Conservation (phyloP, 2,797 vertebrate genomes). For the Enteromius trimaculatus region DNA sequence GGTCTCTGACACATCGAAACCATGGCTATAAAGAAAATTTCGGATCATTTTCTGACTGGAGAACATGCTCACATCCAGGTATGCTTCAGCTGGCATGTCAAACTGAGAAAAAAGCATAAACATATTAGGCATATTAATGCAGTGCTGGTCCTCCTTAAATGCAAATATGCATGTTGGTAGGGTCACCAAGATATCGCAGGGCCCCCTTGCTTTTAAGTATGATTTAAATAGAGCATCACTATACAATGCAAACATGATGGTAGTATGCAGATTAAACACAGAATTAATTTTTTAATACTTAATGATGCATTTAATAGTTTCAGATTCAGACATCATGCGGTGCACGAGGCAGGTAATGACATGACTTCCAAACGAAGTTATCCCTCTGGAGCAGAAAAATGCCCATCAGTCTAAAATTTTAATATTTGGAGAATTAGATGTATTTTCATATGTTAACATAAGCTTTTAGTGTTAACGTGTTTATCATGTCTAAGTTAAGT, state of each 20-base stretch:
- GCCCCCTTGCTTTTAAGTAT: neutral
- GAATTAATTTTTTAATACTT: neutral
- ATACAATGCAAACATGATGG: neutral
- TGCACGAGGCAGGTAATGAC: neutral
- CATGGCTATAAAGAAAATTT: constrained; percentile 52
- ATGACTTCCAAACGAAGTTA: neutral
- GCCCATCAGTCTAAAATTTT: neutral
- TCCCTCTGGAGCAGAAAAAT: neutral
- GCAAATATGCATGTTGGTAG: neutral
- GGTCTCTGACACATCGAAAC: constrained; percentile 46
- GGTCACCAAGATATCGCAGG: neutral
- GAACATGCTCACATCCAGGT: constrained; percentile 62
- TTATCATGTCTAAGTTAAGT: neutral
- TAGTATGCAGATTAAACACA: neutral
- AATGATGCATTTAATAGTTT: neutral
- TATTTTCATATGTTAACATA: neutral
- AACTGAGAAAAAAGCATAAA: constrained; percentile 64
- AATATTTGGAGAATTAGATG: neutral
- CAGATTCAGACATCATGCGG: neutral
- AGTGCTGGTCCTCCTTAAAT: neutral
- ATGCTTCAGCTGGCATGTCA: constrained; percentile 69
- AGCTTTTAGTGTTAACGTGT: neutral
- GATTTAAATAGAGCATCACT: neutral
- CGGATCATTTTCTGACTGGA: neutral
- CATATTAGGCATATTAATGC: constrained; percentile 12